phyloP scores from a whole-genome alignment of 2,113 vertebrate genomes.

The Noctilio leporinus region DNA sequence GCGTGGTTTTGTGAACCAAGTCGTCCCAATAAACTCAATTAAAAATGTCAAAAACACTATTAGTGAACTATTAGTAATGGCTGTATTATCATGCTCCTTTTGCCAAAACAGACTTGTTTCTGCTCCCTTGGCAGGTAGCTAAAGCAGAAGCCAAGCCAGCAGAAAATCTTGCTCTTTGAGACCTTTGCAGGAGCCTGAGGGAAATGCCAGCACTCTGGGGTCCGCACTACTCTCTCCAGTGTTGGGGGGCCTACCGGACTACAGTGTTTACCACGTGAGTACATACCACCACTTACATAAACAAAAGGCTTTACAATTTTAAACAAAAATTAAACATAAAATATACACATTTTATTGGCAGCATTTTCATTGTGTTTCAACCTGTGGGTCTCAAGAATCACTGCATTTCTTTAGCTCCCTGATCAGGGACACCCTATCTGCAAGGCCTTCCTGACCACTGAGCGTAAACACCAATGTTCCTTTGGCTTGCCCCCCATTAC shows the following conservation, averaged over 20 bases:
- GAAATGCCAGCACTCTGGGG: not conserved
- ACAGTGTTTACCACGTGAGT: not conserved
- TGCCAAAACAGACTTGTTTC: not conserved
- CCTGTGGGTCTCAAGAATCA: not conserved
- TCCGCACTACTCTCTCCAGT: rapidly evolving
- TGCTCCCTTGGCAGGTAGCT: not conserved
- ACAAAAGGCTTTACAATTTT: not conserved
- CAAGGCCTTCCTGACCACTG: not conserved
- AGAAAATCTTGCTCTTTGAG: not conserved
- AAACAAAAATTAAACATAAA: not conserved
- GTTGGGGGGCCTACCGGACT: not conserved
- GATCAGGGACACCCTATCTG: not conserved
- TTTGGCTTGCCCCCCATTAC: not conserved
- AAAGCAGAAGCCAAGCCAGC: not conserved
- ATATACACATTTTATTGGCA: not conserved
- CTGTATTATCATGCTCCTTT: not conserved
- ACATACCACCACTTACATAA: not conserved
- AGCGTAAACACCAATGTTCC: not conserved
- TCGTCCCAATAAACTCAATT: not conserved
- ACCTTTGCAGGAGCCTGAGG: not conserved
- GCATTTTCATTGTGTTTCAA: not conserved
- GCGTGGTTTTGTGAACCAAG: not conserved
- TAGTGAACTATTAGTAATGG: not conserved
- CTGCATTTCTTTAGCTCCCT: not conserved
- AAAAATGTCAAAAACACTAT: not conserved